Evolutionary conservation across 2,113 vertebrate genomes (phyloP), one percentile per base, ranked within the genome.

Genomic region (Tupaia chinensis): DNA sequence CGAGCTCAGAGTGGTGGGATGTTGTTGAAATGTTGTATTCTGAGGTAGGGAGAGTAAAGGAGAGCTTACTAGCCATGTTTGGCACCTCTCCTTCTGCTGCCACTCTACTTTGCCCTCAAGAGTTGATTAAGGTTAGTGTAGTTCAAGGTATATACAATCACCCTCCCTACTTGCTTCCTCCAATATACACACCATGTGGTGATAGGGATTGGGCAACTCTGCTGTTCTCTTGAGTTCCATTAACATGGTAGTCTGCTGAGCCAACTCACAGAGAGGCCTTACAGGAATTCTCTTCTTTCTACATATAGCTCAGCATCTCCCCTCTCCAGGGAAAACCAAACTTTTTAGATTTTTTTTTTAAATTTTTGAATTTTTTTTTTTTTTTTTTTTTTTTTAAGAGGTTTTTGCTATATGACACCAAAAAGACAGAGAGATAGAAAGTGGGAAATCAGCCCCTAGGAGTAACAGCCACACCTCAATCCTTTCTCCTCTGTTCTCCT

Each of bases 131-230:
- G 19, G 7, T n/a, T 44, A 77, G 15, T 9, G 54, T 60, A 86
- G 7, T 15, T 86, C 29, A 72, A 27, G 69, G n/a, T 63, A n/a
- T 25, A 44, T 4, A 5, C 16, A 15, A 15, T 53, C 44, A 53
- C 32, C 23, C n/a, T 16, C 1, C 14, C 7, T 10, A 9, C 14
- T 2, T 56, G 7, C 9, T 17, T 25, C 5, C 17, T 56, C 11
- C 14, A 27, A 1, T 13, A 54, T 25, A 44, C 7, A 34, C 9
- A 8, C 9, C 44, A 5, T 60, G 0, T 7, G 3, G 17, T 44
- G 1, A n/a, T 25, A 32, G 63, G 25, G 53, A 7, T 13, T n/a
- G 66, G 22, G 29, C 69, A 76, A 56, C 19, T 17, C 7, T 17
- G 11, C 22, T 89, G 13, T 84, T 9, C 3, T 25, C 13, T 1